A percentile compares a stretch with the other conserved stretches of the same genome.
phyloP scores from a whole-genome alignment of 2,888 invertebrate genomes.

The Agriopis aurantiaria region DNA sequence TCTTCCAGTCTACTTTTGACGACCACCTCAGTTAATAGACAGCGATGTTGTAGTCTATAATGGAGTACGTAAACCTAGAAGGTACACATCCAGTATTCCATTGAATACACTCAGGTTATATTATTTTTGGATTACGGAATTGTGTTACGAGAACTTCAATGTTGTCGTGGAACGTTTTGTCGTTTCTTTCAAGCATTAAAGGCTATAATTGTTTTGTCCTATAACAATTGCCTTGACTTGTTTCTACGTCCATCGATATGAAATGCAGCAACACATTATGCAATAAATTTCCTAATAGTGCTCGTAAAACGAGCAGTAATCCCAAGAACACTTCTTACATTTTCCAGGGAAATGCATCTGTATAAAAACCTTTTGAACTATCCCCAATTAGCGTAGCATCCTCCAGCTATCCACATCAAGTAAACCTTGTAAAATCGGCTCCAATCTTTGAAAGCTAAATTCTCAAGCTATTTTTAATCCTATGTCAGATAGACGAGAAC shows the following conservation, averaged over 20 bases:
- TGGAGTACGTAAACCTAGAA: too few species aligned
- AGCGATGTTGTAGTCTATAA: too few species aligned
- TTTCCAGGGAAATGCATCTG: background rate
- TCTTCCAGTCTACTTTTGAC: too few species aligned
- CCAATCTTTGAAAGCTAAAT: slow-evolving; percentile 24
- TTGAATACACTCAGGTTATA: too few species aligned
- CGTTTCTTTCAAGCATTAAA: too few species aligned
- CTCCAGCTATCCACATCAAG: slow-evolving; percentile 1
- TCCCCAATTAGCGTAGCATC: slow-evolving; percentile 9
- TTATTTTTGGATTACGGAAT: too few species aligned
- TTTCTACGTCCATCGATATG: background rate
- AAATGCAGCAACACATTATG: background rate
- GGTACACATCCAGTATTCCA: too few species aligned
- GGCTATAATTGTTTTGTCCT: too few species aligned
- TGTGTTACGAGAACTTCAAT: too few species aligned
- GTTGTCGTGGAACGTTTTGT: too few species aligned
- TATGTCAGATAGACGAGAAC: slow-evolving; percentile 25
- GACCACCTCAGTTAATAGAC: too few species aligned
- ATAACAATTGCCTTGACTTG: too few species aligned
- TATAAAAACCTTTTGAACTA: background rate
- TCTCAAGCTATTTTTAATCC: slow-evolving; percentile 32
- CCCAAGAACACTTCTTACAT: background rate
- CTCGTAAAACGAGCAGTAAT: background rate
- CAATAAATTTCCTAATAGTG: background rate
- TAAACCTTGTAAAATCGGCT: slow-evolving; percentile 14